These are phyloP conservation scores for Barypeithes pellucidus DNA, from an alignment of 2,888 invertebrate species.

Conservation along the genomic window DNA sequence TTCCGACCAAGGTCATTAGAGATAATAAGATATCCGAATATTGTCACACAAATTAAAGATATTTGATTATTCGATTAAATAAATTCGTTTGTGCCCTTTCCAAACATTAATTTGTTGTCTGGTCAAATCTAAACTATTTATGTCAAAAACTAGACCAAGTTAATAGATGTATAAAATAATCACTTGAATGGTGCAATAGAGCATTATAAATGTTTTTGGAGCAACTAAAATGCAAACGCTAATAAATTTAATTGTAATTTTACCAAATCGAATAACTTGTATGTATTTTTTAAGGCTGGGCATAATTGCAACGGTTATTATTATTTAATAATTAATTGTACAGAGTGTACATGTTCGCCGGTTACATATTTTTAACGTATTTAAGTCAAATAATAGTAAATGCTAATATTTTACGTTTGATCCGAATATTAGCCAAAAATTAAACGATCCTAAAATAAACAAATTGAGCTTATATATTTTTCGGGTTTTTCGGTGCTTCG, in stretches of 20 bases:
- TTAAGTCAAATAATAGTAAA: too few species aligned
- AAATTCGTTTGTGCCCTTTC: conserved; percentile 8
- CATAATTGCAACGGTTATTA: conserved; percentile 32
- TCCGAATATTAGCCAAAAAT: too few species aligned
- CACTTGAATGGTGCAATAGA: conserved; percentile 43
- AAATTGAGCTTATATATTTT: too few species aligned
- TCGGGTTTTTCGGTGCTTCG: too few species aligned
- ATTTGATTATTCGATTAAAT: not conserved
- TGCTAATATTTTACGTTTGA: too few species aligned
- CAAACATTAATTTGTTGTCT: conserved; percentile 4
- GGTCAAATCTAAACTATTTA: conserved; percentile 28
- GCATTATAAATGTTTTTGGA: conserved; percentile 50
- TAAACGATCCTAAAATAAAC: too few species aligned
- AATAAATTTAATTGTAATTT: conserved; percentile 22
- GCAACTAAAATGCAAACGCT: conserved; percentile 38
- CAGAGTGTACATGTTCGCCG: too few species aligned
- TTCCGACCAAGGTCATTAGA: not conserved
- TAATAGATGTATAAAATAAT: conserved; percentile 41
- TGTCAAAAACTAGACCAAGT: conserved; percentile 41
- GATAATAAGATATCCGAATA: not conserved
- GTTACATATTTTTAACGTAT: too few species aligned
- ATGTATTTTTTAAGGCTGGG: conserved; percentile 21
- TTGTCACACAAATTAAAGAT: not conserved
- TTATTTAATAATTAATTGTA: conserved; percentile 34
- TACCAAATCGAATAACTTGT: conserved; percentile 11